phyloP scores from a whole-genome alignment of 2,797 vertebrate genomes.

The Peromyscus nudipes region DNA sequence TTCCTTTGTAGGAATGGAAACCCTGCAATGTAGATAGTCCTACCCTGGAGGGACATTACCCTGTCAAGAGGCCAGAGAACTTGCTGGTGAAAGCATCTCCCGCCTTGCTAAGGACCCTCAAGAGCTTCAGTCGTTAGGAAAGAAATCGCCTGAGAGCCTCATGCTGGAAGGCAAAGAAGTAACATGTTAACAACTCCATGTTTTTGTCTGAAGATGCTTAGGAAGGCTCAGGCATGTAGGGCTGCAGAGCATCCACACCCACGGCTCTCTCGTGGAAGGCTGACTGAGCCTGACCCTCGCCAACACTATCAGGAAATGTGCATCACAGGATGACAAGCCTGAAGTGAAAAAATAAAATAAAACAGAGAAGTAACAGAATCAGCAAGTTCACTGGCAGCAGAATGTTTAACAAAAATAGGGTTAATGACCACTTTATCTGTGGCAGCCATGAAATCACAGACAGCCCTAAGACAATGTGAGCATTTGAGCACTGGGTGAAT shows the following conservation, averaged over 20 bases:
- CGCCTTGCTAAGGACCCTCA: neutral
- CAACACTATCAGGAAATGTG: neutral
- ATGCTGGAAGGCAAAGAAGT: neutral
- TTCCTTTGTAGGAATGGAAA: neutral
- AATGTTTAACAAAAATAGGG: slow-evolving; percentile 14
- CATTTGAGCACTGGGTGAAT: neutral
- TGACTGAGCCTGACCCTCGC: neutral
- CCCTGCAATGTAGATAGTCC: neutral
- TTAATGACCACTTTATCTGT: neutral
- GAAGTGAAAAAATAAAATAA: neutral
- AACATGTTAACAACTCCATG: neutral
- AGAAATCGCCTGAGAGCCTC: neutral
- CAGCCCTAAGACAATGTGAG: neutral
- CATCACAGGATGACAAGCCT: neutral
- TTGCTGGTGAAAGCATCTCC: neutral
- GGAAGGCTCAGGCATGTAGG: neutral
- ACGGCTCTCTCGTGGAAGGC: neutral
- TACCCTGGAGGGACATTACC: accelerated
- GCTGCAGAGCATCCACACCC: no score
- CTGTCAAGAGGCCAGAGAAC: neutral
- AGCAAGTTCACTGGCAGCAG: neutral
- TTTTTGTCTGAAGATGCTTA: slow-evolving; percentile 45
- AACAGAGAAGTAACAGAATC: neutral
- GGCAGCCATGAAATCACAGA: neutral
- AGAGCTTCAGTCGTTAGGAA: neutral